phyloP scores from a whole-genome alignment of 2,113 vertebrate genomes.

The Myotis davidii region DNA sequence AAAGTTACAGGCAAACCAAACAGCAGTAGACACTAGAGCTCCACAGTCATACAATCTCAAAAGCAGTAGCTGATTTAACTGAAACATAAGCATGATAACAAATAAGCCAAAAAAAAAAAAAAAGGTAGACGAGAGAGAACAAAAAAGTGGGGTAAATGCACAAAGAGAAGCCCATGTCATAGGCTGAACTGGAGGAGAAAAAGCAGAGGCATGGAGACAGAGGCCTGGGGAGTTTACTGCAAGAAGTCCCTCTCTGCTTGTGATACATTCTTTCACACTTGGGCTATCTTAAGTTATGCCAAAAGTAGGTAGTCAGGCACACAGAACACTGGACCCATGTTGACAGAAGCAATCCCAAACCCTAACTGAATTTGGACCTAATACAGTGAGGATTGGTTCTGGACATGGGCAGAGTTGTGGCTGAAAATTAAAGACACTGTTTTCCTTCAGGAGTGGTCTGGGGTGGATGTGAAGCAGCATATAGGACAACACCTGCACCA shows the following conservation, averaged over 20 bases:
- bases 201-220: neutral
- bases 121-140: neutral
- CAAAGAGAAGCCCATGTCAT: neutral
- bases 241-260: neutral
- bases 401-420: neutral
- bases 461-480: neutral
- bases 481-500: neutral
- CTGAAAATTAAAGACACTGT: neutral
- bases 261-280: neutral
- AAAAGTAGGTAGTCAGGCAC: too few relatives aligned
- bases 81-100: neutral
- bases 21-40: neutral
- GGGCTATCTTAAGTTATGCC: neutral
- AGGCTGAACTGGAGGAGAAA: neutral
- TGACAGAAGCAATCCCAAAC: neutral
- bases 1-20: neutral
- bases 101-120: neutral
- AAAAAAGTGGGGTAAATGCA: neutral
- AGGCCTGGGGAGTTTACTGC: too few relatives aligned
- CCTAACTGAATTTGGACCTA: neutral
- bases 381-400: neutral
- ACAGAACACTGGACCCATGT: neutral
- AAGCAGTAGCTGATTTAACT: neutral
- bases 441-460: neutral
- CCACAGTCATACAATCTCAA: neutral